Percentiles rank a stretch among this genome's conserved stretches.
These are phyloP conservation scores for Octomys mimax DNA, from an alignment of 2,797 vertebrate genomes.

Conservation along the genomic window DNA sequence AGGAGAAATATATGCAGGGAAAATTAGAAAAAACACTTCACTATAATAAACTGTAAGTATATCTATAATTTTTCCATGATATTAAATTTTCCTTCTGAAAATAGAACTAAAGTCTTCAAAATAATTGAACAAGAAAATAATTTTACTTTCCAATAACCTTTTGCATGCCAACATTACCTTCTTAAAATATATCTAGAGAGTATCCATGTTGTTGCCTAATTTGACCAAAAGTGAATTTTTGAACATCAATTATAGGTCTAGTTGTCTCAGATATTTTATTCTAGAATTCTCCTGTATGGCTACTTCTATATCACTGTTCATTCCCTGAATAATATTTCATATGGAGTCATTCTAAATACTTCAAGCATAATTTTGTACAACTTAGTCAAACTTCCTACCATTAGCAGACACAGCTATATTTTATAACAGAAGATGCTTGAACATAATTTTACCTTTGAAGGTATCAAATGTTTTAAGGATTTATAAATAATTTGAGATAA, in stretches of 20 bases:
- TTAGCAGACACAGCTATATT: slow-evolving; percentile 29
- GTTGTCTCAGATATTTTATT: slow-evolving; percentile 6
- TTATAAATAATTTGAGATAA: slow-evolving; percentile 20
- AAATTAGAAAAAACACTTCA: slow-evolving; percentile 38
- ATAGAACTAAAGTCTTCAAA: slow-evolving; percentile 81
- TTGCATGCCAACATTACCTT: slow-evolving; percentile 81
- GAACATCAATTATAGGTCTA: not conserved
- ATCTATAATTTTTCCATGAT: slow-evolving; percentile 42
- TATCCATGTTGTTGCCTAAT: slow-evolving; percentile 82
- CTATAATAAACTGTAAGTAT: slow-evolving; percentile 53
- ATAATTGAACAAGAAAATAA: slow-evolving; percentile 72
- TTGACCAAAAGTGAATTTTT: slow-evolving; percentile 24
- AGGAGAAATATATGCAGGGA: slow-evolving; percentile 6
- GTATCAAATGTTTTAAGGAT: slow-evolving; percentile 46
- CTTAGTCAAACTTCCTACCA: slow-evolving; percentile 33
- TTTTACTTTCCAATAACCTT: slow-evolving; percentile 81
- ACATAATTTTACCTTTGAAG: slow-evolving; percentile 38
- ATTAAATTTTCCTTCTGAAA: slow-evolving; percentile 81
- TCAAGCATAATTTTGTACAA: slow-evolving; percentile 10
- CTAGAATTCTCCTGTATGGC: not conserved
- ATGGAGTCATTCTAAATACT: not conserved
- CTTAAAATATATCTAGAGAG: slow-evolving; percentile 53
- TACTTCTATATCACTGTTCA: not conserved
- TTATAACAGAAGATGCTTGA: slow-evolving; percentile 48
- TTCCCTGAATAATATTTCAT: slow-evolving; percentile 39